phyloP scores from a whole-genome alignment of 2,113 vertebrate genomes.

The Asarcornis scutulata region DNA sequence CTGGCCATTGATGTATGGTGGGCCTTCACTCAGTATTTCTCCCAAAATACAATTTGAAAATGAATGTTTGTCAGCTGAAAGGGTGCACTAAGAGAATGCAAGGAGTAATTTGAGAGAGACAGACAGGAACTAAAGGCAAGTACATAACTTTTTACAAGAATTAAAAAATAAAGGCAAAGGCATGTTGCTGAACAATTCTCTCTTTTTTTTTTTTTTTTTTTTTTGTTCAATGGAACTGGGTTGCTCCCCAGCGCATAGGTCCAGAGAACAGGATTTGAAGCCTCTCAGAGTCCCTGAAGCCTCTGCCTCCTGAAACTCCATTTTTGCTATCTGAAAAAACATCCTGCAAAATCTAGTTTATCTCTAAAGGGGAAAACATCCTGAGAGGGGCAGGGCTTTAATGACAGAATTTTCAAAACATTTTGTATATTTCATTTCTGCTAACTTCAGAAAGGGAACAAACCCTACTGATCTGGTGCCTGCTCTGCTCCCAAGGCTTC shows the following conservation, averaged over 20 bases:
- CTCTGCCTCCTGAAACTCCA: not conserved
- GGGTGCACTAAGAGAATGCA: not conserved
- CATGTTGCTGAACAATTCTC: not conserved
- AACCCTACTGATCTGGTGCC: not conserved
- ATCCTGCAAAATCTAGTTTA: not conserved
- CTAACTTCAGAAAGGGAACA: not conserved
- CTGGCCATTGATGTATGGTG: not conserved
- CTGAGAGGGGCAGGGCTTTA: not conserved
- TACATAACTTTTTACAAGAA: not conserved
- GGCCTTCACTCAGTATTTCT: not conserved
- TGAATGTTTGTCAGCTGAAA: not conserved
- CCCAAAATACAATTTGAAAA: not conserved
- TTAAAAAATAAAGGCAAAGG: not conserved
- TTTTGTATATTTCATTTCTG: not conserved
- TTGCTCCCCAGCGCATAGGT: not conserved
- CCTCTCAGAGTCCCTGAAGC: not conserved
- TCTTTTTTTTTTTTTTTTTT: not conserved
- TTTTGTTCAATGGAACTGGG: not conserved
- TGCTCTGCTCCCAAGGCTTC: not conserved
- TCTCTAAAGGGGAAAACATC: not conserved
- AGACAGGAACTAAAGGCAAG: not conserved
- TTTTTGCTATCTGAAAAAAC: not conserved
- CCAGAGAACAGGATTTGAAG: not conserved
- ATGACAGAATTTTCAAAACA: not conserved
- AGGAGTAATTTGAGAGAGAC: not conserved